Base-by-base conservation (phyloP, 1,140 invertebrate species). In the Cyclina sinensis region DNA sequence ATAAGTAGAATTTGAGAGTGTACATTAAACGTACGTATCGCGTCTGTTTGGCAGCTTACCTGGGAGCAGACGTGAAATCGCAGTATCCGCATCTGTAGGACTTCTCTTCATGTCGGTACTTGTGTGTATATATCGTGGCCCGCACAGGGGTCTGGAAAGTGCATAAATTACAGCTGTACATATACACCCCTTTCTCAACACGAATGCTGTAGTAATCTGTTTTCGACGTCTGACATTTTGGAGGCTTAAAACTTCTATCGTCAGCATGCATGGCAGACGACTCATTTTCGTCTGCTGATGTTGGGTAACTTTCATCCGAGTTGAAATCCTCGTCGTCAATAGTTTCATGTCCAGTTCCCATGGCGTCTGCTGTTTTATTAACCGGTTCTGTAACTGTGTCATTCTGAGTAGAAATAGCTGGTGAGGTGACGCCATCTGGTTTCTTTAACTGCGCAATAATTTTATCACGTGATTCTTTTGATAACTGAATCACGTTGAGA, bases 161-260 rank as follows among this genome's bases (percentile, higher is more conserved):
- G 59, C 86, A 88, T 27, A 82, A 68, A n/a, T 82, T 88, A 62
- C 86, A 88, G 24, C 48, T 88, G 54, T 88, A 88, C 48, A 88
- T 5, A 62, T 88, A 88, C 62, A 82, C 79, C 1, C 80, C 79
- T 21, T 88, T 88, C 27, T 88, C 86, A n/a, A 57, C 30, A 43
- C 57, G 43, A 35, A 88, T 88, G 35, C 68, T 88, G 54, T 88
- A 88, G 54, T 88, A 88, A 51, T 82, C 79, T 4, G 86, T 88
- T 37, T 88, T 88, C 37, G 86, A 88, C 24, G 86, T 88, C 80
- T 88, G 86, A 57, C 78, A 82, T 59, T 81, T 81, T 5, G 86
- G 86, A n/a, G 85, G 73, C 54, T 87, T 79, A 24, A 87, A 87
- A 16, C 65, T 37, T 16, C 85, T 37, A 16, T 87, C 74, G 74